Conservation (phyloP, 1,140 invertebrate species). For the Anastrepha ludens region DNA sequence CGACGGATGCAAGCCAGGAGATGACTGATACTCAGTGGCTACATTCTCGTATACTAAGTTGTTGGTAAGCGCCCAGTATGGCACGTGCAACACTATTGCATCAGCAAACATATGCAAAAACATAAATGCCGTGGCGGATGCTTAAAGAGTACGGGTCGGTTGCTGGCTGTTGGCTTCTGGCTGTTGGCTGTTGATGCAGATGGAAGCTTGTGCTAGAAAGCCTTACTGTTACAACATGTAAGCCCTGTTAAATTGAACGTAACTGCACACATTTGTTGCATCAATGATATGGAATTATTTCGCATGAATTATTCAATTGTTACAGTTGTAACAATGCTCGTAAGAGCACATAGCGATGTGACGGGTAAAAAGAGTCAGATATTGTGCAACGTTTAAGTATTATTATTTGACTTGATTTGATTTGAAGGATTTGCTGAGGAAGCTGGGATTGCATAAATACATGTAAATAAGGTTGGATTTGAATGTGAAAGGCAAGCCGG, state of each 20-base stretch:
- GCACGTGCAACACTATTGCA: conserved; percentile 19
- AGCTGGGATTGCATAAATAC: neutral
- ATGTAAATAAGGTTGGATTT: neutral
- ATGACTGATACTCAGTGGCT: neutral
- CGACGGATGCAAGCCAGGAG: neutral
- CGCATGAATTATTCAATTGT: conserved; percentile 45
- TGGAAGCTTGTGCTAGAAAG: neutral
- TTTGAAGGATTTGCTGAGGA: neutral
- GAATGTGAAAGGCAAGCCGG: neutral
- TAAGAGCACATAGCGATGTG: neutral
- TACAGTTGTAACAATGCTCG: neutral
- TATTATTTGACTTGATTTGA: neutral
- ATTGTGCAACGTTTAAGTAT: neutral
- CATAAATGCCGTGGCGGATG: neutral
- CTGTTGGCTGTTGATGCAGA: neutral
- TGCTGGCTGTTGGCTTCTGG: neutral
- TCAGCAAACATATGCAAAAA: neutral
- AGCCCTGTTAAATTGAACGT: conserved; percentile 21
- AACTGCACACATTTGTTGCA: conserved; percentile 37
- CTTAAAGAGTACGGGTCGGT: too few relatives aligned
- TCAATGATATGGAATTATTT: conserved; percentile 40
- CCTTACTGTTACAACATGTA: conserved; percentile 22
- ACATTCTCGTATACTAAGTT: neutral
- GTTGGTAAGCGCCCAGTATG: neutral
- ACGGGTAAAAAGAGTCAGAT: neutral